These are phyloP conservation scores for Sminthurides bifidus DNA, from an alignment of 1,140 invertebrate genomes.

Conservation along the genomic window DNA sequence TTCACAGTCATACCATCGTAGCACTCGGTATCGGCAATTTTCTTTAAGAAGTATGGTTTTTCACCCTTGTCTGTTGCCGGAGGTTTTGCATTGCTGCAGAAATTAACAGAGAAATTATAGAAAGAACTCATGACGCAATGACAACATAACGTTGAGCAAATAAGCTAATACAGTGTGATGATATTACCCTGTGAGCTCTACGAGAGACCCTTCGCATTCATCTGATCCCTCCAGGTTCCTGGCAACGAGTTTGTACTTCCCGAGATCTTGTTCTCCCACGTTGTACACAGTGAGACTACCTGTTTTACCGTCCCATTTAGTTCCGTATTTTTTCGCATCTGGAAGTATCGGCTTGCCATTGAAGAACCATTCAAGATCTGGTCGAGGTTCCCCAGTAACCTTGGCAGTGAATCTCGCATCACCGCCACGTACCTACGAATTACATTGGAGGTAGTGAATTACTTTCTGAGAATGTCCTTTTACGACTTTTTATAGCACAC, in stretches of 20 bases:
- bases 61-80: conserved; percentile 53
- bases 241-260: conserved; percentile 62
- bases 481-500: background rate
- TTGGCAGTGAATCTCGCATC: conserved; percentile 69
- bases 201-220: conserved; percentile 56
- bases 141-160: too few species aligned
- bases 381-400: conserved; percentile 62
- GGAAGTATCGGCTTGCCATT: conserved; percentile 39
- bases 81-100: background rate
- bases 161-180: background rate
- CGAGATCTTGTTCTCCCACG: conserved; percentile 46
- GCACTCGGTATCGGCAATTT: conserved; percentile 74
- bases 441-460: conserved; percentile 12
- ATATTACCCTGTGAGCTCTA: conserved; percentile 34
- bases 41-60: conserved; percentile 74
- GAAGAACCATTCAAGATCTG: conserved; percentile 67
- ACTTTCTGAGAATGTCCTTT: background rate
- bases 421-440: conserved; percentile 48
- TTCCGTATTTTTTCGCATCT: conserved; percentile 58
- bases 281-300: conserved; percentile 11
- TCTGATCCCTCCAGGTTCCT: conserved; percentile 68
- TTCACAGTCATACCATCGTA: conserved; percentile 70
- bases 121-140: background rate
- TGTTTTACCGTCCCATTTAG: conserved; percentile 52
- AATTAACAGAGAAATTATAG: background rate